Base-by-base conservation (phyloP, 2,888 invertebrate genomes). In the Helicoverpa assulta region DNA sequence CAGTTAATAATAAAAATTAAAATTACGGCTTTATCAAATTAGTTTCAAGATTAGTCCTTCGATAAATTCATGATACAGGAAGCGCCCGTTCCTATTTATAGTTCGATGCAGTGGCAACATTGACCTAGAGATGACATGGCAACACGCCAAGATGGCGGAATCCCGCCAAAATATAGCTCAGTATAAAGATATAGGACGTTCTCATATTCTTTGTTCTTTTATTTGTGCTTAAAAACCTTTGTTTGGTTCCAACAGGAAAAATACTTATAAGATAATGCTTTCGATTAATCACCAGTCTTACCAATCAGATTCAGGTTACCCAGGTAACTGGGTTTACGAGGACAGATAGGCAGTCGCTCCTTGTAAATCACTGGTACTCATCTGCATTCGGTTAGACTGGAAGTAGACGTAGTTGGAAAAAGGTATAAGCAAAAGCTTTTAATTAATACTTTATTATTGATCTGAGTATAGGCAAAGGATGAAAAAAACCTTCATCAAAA, bases 61-160 rank as follows among this genome's bases (percentile, higher is more conserved):
- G 47, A 57, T 16, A 29, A 53, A 33, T 54, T 54, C 2, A 14
- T 8, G 16, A 50, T 47, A 47, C 58, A 75, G 76, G 72, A 78
- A 78, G 43, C 54, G n/a, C 47, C 47, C n/a, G 16, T 51, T 5
- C 47, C 51, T 72, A 65, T 64, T 69, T 51, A 64, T 59, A 73
- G 50, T 26, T 3, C 29, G 50, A 64, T 72, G 71, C 75, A 72
- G 8, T 67, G 56, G 47, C 76, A 80, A 71, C 73, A 81, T 70
- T 81, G 81, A 81, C 81, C 81, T 81, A 81, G 81, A 81, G 68
- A 64, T 71, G 71, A 56, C 64, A 61, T 81, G 76, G 69, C 78
- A 68, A 37, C 26, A 37, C 62, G 80, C 80, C 80, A 80, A 75
- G 62, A 80, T 51, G 54, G 55, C 64, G 60, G 74, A 40, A 47